Evolutionary conservation across 2,113 vertebrate species (phyloP).

Genomic region (Canis aureus): DNA sequence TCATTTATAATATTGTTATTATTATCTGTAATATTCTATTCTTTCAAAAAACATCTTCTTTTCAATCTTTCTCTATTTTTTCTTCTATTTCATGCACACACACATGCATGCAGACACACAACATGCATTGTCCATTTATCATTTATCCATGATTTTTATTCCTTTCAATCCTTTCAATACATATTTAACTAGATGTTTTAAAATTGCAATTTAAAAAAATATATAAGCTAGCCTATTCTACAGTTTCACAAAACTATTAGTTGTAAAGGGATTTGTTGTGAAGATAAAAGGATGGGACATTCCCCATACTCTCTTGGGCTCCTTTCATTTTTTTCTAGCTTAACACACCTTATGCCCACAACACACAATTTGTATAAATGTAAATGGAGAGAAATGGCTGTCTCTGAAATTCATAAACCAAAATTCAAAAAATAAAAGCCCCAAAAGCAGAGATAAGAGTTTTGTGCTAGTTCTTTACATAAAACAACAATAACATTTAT

Average conservation of each 20-base stretch:
- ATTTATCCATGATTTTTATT: background rate
- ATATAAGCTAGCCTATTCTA: background rate
- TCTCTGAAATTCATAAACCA: background rate
- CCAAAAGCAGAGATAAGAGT: background rate
- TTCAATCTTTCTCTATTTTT: background rate
- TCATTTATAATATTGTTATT: background rate
- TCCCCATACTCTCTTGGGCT: background rate
- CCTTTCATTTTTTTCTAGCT: background rate
- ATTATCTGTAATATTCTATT: background rate
- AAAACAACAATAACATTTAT: background rate
- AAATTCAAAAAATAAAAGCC: background rate
- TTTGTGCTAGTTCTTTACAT: background rate
- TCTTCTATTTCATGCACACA: background rate
- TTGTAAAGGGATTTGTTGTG: background rate
- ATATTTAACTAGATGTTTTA: background rate
- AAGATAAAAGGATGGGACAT: background rate
- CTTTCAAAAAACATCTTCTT: background rate
- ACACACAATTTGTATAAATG: background rate
- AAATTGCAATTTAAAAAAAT: background rate
- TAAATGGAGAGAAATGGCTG: background rate
- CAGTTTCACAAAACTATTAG: background rate
- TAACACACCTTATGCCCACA: background rate
- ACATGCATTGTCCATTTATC: background rate
- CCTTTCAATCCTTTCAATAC: background rate
- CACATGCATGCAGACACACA: background rate